Conservation (phyloP, 2,113 vertebrate species). For the Bagarius yarrelli region DNA sequence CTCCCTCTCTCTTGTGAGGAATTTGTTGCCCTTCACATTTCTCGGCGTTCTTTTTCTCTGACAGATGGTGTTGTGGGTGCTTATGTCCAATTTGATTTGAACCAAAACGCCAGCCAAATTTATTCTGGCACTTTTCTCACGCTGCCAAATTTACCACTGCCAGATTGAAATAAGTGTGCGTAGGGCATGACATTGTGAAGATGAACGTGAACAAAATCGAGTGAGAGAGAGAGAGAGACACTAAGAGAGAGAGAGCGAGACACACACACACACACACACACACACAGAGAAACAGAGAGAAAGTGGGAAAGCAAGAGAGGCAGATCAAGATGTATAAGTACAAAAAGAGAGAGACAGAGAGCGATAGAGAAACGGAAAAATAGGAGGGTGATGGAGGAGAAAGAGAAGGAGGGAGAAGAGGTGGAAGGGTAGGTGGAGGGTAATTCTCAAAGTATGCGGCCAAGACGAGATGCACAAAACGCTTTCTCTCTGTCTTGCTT, state of each 20-base stretch:
- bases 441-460: slow-evolving; percentile 45
- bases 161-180: slow-evolving; percentile 77
- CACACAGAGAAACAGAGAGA: not conserved
- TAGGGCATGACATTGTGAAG: slow-evolving; percentile 78
- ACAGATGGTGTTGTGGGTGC: slow-evolving; percentile 84
- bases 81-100: slow-evolving; percentile 85
- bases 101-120: slow-evolving; percentile 80
- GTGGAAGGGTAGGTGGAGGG: no score
- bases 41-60: slow-evolving; percentile 70
- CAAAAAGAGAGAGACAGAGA: not conserved
- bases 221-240: slow-evolving; percentile 57
- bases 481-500: no score
- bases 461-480: slow-evolving; percentile 41
- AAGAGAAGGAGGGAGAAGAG: not conserved
- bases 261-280: no score
- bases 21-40: slow-evolving; percentile 76
- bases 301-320: not conserved
- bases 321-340: no score
- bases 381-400: not conserved
- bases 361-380: not conserved
- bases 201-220: slow-evolving; percentile 76
- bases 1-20: slow-evolving; percentile 56
- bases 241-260: slow-evolving; percentile 3
- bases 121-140: slow-evolving; percentile 76
- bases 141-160: slow-evolving; percentile 75